Percentiles rank a stretch among this genome's conserved stretches.
Conservation (phyloP, 2,797 vertebrate species). For the Sylvia borin region DNA sequence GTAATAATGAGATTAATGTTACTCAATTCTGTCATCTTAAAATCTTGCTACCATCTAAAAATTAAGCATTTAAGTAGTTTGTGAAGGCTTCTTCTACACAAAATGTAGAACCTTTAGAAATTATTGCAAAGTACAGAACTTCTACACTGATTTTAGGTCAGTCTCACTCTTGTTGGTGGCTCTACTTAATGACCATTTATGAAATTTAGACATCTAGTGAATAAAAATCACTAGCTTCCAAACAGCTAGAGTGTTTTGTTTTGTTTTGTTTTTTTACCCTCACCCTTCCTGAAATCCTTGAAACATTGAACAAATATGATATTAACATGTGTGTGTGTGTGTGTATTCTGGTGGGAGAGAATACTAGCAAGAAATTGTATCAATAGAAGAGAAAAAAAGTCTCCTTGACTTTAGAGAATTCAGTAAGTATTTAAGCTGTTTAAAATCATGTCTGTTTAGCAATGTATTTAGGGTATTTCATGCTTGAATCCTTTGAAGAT, state of each 20-base stretch:
- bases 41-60: not conserved
- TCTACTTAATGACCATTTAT: not conserved
- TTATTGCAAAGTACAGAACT: not conserved
- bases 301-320: not conserved
- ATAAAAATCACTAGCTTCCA: not conserved
- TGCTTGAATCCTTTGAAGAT: not conserved
- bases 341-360: not conserved
- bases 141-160: not conserved
- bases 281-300: not conserved
- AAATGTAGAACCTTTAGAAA: not conserved
- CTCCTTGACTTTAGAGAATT: not conserved
- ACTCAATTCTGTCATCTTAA: not conserved
- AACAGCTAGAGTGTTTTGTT: not conserved
- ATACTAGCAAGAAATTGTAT: not conserved
- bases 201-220: not conserved
- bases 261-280: not conserved
- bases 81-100: not conserved
- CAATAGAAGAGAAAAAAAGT: not conserved
- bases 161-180: accelerated
- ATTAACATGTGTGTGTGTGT: not conserved
- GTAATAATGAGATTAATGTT: not conserved
- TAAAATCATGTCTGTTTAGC: not conserved
- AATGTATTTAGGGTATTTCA: not conserved
- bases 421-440: not conserved
- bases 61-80: not conserved